Base-by-base conservation (phyloP, 2,888 invertebrate genomes). In the Margaritifera margaritifera region DNA sequence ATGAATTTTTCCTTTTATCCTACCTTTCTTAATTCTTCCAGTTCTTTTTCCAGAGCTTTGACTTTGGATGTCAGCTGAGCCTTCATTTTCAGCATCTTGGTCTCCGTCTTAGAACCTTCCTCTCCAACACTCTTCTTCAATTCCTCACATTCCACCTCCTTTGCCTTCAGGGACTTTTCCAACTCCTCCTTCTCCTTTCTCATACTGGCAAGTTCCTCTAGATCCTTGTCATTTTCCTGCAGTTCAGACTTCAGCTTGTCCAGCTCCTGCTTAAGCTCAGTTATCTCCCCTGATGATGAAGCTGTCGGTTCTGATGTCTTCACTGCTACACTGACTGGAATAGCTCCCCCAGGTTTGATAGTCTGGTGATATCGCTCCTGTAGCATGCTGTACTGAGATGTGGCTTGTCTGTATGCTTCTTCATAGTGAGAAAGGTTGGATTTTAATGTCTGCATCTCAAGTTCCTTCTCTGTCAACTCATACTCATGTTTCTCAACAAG, bases 151-250 rank as follows among this genome's bases (percentile, higher is more conserved):
- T 77, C 77, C 42, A 67, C 68, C 51, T 74, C 67, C n/a, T 69
- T 75, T 53, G 72, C 74, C 54, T 52, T 63, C 25, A 75, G 66
- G 27, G 74, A 62, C 25, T 59, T 22, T 54, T 63, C 60, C 53
- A 74, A 64, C 61, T 69, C 71, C 22, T 77, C 79, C 25, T 66
- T 54, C 62, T 75, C 72, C 56, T 69, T 62, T 61, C 66, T 68
- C 55, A 74, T 55, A 62, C 74, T 68, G 22, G 72, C 77, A 19
- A 78, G 51, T 51, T 78, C 71, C 53, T 75, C 74, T 22, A 76
- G 31, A n/a, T 70, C 65, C 25, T 66, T 72, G 42, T 93, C 92
- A 55, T 93, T 91, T 89, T 94, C 94, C 72, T 92, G 91, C 27
- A 80, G 57, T 58, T 71, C 69, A 62, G 70, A 70, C 58, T 74